Percentiles rank a stretch among this genome's conserved stretches.
Evolutionary conservation across 2,113 vertebrate species (phyloP).

Genomic region (Planiliza haematocheilus): DNA sequence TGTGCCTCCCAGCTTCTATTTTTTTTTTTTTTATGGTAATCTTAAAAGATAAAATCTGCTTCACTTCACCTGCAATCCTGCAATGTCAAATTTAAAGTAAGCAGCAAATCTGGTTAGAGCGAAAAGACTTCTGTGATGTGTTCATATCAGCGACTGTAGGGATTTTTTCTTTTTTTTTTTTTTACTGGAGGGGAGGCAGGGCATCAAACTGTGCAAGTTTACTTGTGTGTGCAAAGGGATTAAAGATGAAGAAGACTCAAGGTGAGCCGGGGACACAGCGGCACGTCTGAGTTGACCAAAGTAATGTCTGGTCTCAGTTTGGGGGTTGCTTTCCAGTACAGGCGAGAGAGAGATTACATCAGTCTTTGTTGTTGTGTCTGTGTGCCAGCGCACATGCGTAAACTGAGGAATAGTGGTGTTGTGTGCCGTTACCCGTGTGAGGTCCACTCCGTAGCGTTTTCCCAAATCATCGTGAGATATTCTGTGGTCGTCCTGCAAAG

Average conservation of each 20-base stretch:
- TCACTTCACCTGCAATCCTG: slow-evolving; percentile 29
- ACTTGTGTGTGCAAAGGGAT: slow-evolving; percentile 51
- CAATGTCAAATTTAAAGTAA: slow-evolving; percentile 28
- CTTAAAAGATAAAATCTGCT: slow-evolving; percentile 45
- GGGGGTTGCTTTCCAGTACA: slow-evolving; percentile 26
- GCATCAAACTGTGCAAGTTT: slow-evolving; percentile 14
- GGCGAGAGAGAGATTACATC: slow-evolving; percentile 45
- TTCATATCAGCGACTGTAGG: slow-evolving; percentile 15
- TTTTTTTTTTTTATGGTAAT: slow-evolving; percentile 21
- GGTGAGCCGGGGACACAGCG: slow-evolving; percentile 29
- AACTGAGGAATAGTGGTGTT: neutral
- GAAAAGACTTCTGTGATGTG: slow-evolving; percentile 6
- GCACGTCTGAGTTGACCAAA: slow-evolving; percentile 40
- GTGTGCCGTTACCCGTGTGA: slow-evolving; percentile 82
- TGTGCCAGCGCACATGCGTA: slow-evolving; percentile 9
- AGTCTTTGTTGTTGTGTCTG: slow-evolving; percentile 30
- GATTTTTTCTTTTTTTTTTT: neutral
- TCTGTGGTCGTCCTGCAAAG: slow-evolving; percentile 91
- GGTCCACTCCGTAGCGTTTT: slow-evolving; percentile 89
- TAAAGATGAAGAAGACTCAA: slow-evolving; percentile 56
- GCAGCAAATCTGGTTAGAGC: slow-evolving; percentile 24
- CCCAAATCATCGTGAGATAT: slow-evolving; percentile 89
- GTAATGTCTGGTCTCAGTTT: slow-evolving; percentile 35
- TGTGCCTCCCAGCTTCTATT: neutral
- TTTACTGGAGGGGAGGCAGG: neutral